A percentile compares a stretch with the other conserved stretches of the same genome.
Evolutionary conservation across 2,888 invertebrate genomes (phyloP).

Genomic region (Latheticus oryzae): DNA sequence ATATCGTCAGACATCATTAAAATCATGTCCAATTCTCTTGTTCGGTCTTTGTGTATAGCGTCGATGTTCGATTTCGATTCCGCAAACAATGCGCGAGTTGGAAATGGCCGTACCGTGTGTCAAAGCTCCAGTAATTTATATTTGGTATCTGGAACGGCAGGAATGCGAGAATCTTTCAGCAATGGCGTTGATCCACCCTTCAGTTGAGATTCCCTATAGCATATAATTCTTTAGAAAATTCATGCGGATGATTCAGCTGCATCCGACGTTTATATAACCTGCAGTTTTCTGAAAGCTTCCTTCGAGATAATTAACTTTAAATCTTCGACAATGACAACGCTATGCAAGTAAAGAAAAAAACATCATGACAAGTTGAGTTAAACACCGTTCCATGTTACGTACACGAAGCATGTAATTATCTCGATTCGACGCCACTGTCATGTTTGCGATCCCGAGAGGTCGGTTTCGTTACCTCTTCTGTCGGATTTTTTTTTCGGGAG

Average conservation of each 20-base stretch:
- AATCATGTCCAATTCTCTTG: conserved; percentile 12
- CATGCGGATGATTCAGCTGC: conserved; percentile 8
- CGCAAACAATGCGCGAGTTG: conserved; percentile 16
- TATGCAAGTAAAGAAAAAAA: conserved; percentile 3
- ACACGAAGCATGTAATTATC: conserved; percentile 8
- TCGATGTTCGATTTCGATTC: conserved; percentile 27
- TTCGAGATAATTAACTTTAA: conserved; percentile 3
- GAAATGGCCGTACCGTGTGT: conserved; percentile 20
- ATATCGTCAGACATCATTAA: conserved; percentile 12
- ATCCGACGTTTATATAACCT: background rate
- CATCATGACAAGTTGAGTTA: conserved; percentile 5
- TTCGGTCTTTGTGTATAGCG: conserved; percentile 17
- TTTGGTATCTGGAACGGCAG: conserved; percentile 17
- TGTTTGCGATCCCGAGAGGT: conserved; percentile 22
- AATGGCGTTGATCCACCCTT: conserved; percentile 11
- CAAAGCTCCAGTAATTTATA: conserved; percentile 30
- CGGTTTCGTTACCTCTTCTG: conserved; percentile 16
- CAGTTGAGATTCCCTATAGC: conserved; percentile 11
- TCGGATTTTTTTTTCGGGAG: conserved; percentile 13
- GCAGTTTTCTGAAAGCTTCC: background rate
- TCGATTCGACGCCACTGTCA: conserved; percentile 11
- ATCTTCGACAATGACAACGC: background rate
- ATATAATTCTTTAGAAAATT: conserved; percentile 8
- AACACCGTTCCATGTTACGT: conserved; percentile 3
- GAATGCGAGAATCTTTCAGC: conserved; percentile 20